Base-by-base conservation (phyloP, 2,113 vertebrate genomes). In the Sapayoa aenigma region DNA sequence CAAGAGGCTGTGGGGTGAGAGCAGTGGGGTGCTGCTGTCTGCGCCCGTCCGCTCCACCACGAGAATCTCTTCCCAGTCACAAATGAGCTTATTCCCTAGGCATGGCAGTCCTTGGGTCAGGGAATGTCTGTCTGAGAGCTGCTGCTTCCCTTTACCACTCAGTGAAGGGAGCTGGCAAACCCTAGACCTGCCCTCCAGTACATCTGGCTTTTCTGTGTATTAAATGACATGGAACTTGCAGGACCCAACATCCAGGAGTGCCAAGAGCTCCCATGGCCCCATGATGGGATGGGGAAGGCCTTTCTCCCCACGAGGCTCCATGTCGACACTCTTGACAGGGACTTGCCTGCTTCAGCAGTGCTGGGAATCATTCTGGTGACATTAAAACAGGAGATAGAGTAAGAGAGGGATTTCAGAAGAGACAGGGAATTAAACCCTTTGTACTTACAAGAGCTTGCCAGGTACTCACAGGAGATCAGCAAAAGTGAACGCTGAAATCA, bases 201-300 rank as follows among this genome's bases (percentile, higher is more conserved):
- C 52, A 0, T 1, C 6, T 4, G 35, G 50, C 37, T 82, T 11
- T 25, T 30, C 83, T 3, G 14, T 2, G 18, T 2, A 2, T 9
- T 1, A 9, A 24, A 4, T 2, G 18, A 6, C 2, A 24, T 9
- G 39, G 8, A 44, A n/a, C 12, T 2, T 2, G 14, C 75, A 24
- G 49, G 44, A 21, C 24, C 4, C 55, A 7, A 2, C 13, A 39
- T 8, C 10, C 41, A 14, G 35, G 6, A 62, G 77, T 33, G 7
- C 39, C 14, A 1, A 19, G 16, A 49, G 82, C 56, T 47, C n/a
- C n/a, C 5, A 2, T 9, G 2, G 5, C 46, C 52, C 56, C 3
- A 0, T 0, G 3, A 5, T 4, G 50, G 30, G 12, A 21, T 0
- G 2, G n/a, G 52, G 42, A 53, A 15, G 2, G 25, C 9, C 31